These are phyloP conservation scores for Delphinus delphis DNA, from an alignment of 2,113 vertebrate species.

Conservation along the genomic window DNA sequence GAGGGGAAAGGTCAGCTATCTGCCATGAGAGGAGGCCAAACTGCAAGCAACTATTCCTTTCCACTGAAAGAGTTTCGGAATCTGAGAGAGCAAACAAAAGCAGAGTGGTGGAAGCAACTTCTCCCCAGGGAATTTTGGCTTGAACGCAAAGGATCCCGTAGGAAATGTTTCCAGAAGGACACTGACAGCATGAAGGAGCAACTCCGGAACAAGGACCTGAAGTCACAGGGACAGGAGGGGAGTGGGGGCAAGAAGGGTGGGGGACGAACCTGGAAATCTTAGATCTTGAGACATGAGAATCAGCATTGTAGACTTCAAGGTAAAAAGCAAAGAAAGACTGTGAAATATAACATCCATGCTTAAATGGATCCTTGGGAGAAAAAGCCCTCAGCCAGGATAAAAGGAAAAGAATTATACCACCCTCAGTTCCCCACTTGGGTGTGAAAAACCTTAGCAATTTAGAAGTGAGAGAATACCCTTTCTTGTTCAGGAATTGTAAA, in stretches of 20 bases:
- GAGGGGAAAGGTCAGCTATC: not conserved
- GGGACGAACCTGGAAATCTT: not conserved
- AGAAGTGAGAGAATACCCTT: not conserved
- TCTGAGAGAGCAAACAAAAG: not conserved
- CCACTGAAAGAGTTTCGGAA: not conserved
- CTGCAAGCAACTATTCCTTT: not conserved
- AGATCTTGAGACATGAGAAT: not conserved
- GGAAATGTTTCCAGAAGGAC: not conserved
- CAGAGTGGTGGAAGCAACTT: not conserved
- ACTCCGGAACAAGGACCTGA: not conserved
- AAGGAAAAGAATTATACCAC: not conserved
- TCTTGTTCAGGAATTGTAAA: not conserved
- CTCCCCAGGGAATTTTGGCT: not conserved
- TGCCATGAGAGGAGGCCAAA: not conserved
- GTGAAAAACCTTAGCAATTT: not conserved
- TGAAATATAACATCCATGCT: not conserved
- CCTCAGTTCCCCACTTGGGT: not conserved
- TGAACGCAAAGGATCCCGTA: not conserved
- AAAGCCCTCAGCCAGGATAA: not conserved
- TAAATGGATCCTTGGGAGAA: not conserved
- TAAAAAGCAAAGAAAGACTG: not conserved
- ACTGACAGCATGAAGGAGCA: not conserved
- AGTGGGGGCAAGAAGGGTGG: accelerated
- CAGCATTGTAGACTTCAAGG: not conserved
- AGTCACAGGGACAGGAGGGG: not conserved